These are phyloP conservation scores for Pinctada fucata DNA, from an alignment of 2,888 invertebrate genomes.

Conservation along the genomic window DNA sequence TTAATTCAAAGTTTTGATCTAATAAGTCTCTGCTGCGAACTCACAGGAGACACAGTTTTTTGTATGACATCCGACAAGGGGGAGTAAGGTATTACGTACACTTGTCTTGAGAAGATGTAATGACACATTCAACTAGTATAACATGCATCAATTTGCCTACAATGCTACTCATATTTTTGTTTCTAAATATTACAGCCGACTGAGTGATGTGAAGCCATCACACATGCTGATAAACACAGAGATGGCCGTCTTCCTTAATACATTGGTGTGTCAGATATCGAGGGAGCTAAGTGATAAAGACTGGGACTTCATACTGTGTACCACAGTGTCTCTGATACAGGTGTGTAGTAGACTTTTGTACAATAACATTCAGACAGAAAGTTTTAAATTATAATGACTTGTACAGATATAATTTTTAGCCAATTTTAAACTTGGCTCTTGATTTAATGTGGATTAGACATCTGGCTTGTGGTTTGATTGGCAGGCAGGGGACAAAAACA, in stretches of 20 bases:
- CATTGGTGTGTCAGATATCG: slow-evolving; percentile 71
- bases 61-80: too few relatives aligned
- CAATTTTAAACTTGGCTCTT: neutral
- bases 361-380: neutral
- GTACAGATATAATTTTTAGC: neutral
- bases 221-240: slow-evolving; percentile 76
- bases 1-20: too few relatives aligned
- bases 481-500: too few relatives aligned
- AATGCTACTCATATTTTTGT: neutral
- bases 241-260: slow-evolving; percentile 76
- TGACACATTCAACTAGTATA: neutral
- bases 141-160: neutral
- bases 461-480: too few relatives aligned
- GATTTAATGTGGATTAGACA: too few relatives aligned
- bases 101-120: too few relatives aligned
- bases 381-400: neutral
- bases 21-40: too few relatives aligned
- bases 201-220: slow-evolving; percentile 34
- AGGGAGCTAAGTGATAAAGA: slow-evolving; percentile 71
- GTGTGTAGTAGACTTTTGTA: slow-evolving; percentile 56
- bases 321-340: slow-evolving; percentile 84
- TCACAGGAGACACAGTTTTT: too few relatives aligned
- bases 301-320: slow-evolving; percentile 87
- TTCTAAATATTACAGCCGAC: slow-evolving; percentile 45
- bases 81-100: too few relatives aligned